phyloP scores from a whole-genome alignment of 2,888 invertebrate species.

The Gisinianus flammeolus region DNA sequence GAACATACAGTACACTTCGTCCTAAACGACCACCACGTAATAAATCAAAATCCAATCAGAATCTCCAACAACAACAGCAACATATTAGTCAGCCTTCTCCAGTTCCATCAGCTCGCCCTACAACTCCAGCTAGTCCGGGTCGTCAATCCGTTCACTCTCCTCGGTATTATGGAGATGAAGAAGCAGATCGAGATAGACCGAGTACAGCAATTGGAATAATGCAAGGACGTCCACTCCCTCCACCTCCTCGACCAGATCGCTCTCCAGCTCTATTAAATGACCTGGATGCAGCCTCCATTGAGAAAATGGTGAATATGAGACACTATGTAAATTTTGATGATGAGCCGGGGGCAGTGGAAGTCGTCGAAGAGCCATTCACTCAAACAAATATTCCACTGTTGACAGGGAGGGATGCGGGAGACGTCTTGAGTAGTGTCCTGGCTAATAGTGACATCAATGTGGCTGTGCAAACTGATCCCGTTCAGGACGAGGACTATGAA shows the following conservation, averaged over 20 bases:
- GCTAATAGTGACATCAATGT: conserved; percentile 62
- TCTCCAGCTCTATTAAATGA: conserved; percentile 50
- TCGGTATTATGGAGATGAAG: not conserved
- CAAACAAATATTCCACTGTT: conserved; percentile 43
- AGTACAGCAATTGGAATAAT: conserved; percentile 63
- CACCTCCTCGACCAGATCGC: conserved; percentile 76
- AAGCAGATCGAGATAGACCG: conserved; percentile 12
- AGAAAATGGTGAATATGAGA: conserved; percentile 46
- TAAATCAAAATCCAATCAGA: conserved; percentile 29
- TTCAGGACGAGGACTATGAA: conserved; percentile 73
- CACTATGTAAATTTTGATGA: conserved; percentile 57
- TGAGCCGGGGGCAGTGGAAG: conserved; percentile 39
- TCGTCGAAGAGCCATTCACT: conserved; percentile 38
- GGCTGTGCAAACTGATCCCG: conserved; percentile 83
- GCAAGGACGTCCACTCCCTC: conserved; percentile 82
- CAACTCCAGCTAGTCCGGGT: conserved; percentile 19
- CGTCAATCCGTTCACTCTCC: not conserved
- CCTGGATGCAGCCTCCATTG: conserved; percentile 53
- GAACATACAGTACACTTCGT: conserved; percentile 54
- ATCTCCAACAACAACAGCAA: not conserved
- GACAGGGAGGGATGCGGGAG: not conserved
- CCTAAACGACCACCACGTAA: conserved; percentile 58
- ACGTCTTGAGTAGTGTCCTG: not conserved
- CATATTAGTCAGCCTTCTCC: not conserved
- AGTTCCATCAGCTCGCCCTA: not conserved